A percentile compares a stretch with the other conserved stretches of the same genome.
Conservation (phyloP, 2,888 invertebrate species). For the Euplexia lucipara region DNA sequence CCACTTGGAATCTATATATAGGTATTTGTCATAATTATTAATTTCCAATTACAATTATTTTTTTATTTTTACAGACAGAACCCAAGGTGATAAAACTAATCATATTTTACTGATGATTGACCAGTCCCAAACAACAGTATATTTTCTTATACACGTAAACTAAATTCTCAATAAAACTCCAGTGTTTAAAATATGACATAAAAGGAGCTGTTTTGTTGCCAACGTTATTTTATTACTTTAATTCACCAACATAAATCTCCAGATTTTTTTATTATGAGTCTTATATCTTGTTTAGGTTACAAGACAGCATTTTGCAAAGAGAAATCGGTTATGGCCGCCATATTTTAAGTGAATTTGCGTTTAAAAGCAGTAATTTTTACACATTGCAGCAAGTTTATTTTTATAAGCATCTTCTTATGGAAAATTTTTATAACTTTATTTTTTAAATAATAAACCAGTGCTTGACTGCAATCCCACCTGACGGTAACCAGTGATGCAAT, state of each 20-base stretch:
- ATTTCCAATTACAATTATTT: too few relatives aligned
- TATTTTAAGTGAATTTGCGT: constrained; percentile 51
- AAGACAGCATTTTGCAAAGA: constrained; percentile 44
- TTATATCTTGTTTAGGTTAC: constrained; percentile 46
- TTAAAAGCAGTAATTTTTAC: constrained; percentile 29
- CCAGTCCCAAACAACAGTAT: constrained; percentile 2
- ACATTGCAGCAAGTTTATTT: constrained; percentile 4
- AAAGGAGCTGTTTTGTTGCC: constrained; percentile 47
- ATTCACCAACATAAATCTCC: constrained; percentile 61
- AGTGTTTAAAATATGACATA: constrained; percentile 35
- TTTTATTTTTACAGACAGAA: too few relatives aligned
- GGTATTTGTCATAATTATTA: too few relatives aligned
- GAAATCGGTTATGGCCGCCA: constrained; percentile 52
- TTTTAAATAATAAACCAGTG: too few relatives aligned
- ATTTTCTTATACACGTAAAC: background rate
- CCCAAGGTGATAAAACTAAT: too few relatives aligned
- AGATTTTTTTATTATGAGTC: constrained; percentile 42
- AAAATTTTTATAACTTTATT: constrained; percentile 12
- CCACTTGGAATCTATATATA: too few relatives aligned
- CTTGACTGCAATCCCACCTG: too few relatives aligned
- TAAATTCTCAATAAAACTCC: constrained; percentile 22
- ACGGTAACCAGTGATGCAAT: too few relatives aligned
- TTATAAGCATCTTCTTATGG: constrained; percentile 9
- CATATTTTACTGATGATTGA: too few relatives aligned
- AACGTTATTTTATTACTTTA: constrained; percentile 60